Conservation (phyloP, 2,888 invertebrate genomes). For the Drosophila falleni region DNA sequence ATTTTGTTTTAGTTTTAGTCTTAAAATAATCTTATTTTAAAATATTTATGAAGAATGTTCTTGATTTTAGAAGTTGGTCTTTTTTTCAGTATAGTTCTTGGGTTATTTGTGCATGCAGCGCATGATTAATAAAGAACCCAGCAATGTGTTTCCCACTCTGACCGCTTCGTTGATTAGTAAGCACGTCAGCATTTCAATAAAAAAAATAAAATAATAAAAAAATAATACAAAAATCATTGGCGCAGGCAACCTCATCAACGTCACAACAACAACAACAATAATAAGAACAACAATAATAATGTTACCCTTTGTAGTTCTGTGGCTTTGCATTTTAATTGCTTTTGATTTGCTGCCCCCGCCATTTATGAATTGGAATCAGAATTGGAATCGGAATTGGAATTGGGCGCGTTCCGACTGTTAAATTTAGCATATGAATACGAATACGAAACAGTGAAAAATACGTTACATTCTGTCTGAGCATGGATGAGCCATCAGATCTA, state of each 20-base stretch:
- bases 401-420: constrained; percentile 69
- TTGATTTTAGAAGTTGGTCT: no score
- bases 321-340: constrained; percentile 81
- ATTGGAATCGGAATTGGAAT: constrained; percentile 51
- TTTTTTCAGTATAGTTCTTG: no score
- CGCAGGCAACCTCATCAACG: constrained; percentile 68
- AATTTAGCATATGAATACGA: constrained; percentile 60
- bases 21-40: no score
- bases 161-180: constrained; percentile 74
- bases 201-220: constrained; percentile 32
- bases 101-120: constrained; percentile 58
- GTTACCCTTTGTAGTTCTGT: constrained; percentile 49
- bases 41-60: no score
- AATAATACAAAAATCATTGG: constrained; percentile 55
- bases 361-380: constrained; percentile 54
- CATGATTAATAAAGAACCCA: constrained; percentile 75
- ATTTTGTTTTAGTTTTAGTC: no score
- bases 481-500: constrained; percentile 25
- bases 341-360: constrained; percentile 74
- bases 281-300: constrained; percentile 33
- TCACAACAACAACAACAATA: constrained; percentile 38
- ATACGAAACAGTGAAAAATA: constrained; percentile 19
- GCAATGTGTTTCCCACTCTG: constrained; percentile 63
- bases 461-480: constrained; percentile 37
- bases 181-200: constrained; percentile 76